Evolutionary conservation across 2,113 vertebrate genomes (phyloP).

Genomic region (Capreolus pygargus): DNA sequence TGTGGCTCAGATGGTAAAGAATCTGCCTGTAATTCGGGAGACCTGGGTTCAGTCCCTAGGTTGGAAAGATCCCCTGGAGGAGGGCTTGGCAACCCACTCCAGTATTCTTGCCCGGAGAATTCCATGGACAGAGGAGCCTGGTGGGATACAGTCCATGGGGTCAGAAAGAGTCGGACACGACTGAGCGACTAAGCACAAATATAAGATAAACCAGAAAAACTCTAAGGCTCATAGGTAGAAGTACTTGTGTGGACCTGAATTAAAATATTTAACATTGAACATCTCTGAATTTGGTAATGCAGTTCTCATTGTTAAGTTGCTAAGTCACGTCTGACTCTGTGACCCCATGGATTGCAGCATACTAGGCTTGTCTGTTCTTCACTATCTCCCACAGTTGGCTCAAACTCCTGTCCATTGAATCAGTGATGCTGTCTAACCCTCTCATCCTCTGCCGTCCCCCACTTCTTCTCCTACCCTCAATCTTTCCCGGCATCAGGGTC

Average conservation of each 20-base stretch:
- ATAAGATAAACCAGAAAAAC: constrained; percentile 6
- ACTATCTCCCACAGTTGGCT: background rate
- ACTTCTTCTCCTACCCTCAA: background rate
- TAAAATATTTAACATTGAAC: background rate
- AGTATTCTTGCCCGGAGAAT: background rate
- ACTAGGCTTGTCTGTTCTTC: background rate
- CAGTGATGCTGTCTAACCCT: background rate
- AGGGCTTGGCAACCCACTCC: background rate
- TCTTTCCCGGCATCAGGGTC: background rate
- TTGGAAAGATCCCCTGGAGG: background rate
- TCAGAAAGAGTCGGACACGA: background rate
- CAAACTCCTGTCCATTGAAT: background rate
- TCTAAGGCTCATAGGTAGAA: background rate
- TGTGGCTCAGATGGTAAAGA: background rate
- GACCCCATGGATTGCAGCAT: background rate
- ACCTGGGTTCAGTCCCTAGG: background rate
- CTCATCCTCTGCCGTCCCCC: background rate
- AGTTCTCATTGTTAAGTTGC: background rate
- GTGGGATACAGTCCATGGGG: background rate
- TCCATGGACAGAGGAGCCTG: background rate
- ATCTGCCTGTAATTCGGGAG: background rate
- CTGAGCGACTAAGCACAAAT: background rate
- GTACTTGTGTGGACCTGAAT: background rate
- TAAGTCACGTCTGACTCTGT: background rate
- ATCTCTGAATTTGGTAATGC: background rate